These are phyloP conservation scores for Austrolebias charrua DNA, from an alignment of 2,797 vertebrate species.

Conservation along the genomic window DNA sequence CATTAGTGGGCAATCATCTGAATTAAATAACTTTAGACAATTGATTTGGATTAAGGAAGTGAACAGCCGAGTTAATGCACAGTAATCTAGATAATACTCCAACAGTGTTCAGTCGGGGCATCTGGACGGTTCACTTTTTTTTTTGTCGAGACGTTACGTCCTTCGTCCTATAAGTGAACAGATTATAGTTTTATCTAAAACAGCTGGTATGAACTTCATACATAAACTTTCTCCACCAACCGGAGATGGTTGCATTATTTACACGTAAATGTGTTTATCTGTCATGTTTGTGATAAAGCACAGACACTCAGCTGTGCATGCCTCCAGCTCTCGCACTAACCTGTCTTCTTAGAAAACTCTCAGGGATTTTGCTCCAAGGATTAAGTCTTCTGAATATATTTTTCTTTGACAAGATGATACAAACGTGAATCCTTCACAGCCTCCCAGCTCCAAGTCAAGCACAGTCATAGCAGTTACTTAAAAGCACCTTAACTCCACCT, in stretches of 20 bases:
- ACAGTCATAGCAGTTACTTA: conserved; percentile 32
- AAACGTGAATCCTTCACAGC: conserved; percentile 38
- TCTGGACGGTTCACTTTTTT: no score
- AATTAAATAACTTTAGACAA: no score
- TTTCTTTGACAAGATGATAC: conserved; percentile 37
- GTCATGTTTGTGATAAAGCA: conserved; percentile 16
- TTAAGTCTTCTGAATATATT: conserved; percentile 47
- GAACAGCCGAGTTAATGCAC: no score
- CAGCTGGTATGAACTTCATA: no score
- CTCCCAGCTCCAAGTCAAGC: conserved; percentile 40
- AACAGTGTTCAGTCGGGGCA: no score
- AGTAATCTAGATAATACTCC: no score
- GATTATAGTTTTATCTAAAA: no score
- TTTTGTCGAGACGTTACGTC: no score
- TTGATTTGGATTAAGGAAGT: no score
- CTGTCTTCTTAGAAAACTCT: conserved; percentile 8
- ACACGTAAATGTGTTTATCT: not conserved
- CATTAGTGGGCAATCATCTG: no score
- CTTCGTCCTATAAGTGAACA: no score
- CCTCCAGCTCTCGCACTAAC: conserved; percentile 27
- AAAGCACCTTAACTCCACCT: conserved; percentile 38
- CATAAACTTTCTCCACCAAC: no score
- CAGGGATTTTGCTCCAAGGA: conserved; percentile 44
- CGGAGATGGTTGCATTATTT: not conserved
- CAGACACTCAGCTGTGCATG: conserved; percentile 9